Evolutionary conservation across 2,888 invertebrate species (phyloP).

Genomic region (Cantharis nigra): DNA sequence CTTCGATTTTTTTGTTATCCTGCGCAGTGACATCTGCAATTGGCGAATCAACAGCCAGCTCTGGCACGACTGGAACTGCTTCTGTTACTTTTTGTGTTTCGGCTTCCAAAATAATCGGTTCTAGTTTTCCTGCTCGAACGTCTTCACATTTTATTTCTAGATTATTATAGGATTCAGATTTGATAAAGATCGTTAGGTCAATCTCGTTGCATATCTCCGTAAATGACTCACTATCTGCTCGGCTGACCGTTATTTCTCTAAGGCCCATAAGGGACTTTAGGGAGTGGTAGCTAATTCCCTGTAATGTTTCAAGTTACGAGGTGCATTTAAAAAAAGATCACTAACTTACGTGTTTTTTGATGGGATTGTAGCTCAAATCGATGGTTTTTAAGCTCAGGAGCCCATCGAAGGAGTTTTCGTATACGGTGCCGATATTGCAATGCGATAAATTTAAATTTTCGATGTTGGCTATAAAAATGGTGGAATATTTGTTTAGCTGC

Average conservation of each 20-base stretch:
- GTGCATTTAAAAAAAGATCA: neutral
- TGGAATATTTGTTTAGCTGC: constrained; percentile 41
- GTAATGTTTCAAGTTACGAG: neutral
- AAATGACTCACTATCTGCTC: constrained; percentile 11
- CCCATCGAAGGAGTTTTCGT: constrained; percentile 51
- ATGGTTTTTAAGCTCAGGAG: constrained; percentile 48
- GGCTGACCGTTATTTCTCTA: constrained; percentile 24
- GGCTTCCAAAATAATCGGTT: neutral
- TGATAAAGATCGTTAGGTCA: constrained; percentile 22
- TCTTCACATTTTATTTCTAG: constrained; percentile 18
- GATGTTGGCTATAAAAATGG: constrained; percentile 49
- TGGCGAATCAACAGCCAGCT: constrained; percentile 27
- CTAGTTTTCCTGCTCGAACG: constrained; percentile 17
- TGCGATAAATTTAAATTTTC: constrained; percentile 50
- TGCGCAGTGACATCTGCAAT: neutral
- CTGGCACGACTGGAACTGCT: neutral
- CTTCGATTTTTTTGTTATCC: neutral
- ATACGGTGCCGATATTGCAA: constrained; percentile 50
- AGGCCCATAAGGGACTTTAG: neutral
- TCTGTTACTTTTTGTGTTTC: neutral
- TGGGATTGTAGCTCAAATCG: constrained; percentile 50
- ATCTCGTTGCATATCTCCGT: constrained; percentile 22
- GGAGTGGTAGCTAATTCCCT: neutral
- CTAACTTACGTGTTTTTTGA: constrained; percentile 35
- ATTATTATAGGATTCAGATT: neutral